Percentiles rank a stretch among this genome's conserved stretches.
phyloP scores from a whole-genome alignment of 2,888 invertebrate species.

The Pilophorus perplexus region DNA sequence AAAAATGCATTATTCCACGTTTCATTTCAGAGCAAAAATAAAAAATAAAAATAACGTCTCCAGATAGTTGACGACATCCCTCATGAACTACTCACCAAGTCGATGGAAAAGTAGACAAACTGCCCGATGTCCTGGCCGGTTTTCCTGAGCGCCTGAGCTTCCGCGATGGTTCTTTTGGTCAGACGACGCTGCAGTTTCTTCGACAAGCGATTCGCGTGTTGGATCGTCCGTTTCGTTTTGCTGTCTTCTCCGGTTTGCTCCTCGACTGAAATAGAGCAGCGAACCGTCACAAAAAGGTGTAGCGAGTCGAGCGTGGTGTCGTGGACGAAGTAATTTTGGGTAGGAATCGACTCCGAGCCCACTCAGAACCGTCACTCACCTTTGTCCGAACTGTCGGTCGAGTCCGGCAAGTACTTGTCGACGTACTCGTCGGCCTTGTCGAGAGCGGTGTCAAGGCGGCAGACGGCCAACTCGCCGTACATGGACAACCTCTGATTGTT shows the following conservation, averaged over 20 bases:
- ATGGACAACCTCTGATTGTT: conserved; percentile 57
- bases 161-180: conserved; percentile 73
- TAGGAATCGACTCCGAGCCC: conserved; percentile 47
- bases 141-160: conserved; percentile 75
- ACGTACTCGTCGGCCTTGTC: conserved; percentile 77
- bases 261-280: no score
- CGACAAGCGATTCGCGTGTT: conserved; percentile 73
- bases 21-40: no score
- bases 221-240: conserved; percentile 70
- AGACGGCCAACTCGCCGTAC: conserved; percentile 71
- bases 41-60: no score
- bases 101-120: conserved; percentile 71
- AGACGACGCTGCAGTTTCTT: conserved; percentile 73
- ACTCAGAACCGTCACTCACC: conserved; percentile 54
- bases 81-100: conserved; percentile 76
- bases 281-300: no score
- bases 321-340: no score
- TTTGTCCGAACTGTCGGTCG: conserved; percentile 61
- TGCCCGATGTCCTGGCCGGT: conserved; percentile 73
- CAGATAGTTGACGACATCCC: no score
- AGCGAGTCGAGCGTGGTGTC: no score
- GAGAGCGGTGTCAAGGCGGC: conserved; percentile 71
- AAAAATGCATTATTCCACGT: no score
- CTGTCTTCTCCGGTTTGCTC: conserved; percentile 53
- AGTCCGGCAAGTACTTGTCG: conserved; percentile 73